A percentile compares a stretch with the other conserved stretches of the same genome.
These are phyloP conservation scores for Eubasilissa regina DNA, from an alignment of 1,140 invertebrate genomes.

Conservation along the genomic window DNA sequence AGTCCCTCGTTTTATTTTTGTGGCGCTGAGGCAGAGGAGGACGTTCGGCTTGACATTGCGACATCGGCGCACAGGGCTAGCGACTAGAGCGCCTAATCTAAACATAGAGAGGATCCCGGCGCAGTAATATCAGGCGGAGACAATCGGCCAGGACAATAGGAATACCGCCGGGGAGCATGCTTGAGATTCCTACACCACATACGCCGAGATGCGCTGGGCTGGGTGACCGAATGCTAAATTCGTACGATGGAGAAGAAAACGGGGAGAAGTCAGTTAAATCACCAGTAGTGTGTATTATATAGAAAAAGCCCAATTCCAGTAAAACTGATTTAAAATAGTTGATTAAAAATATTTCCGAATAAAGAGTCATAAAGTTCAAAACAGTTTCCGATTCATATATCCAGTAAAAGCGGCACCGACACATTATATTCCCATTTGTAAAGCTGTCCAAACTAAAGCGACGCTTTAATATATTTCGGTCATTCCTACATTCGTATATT, in stretches of 20 bases:
- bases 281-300: too few relatives aligned
- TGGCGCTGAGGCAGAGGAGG: neutral
- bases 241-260: neutral
- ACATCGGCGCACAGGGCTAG: neutral
- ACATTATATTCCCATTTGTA: too few relatives aligned
- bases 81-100: neutral
- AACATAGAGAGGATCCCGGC: neutral
- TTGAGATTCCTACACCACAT: conserved; percentile 28
- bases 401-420: too few relatives aligned
- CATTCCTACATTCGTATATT: too few relatives aligned
- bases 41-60: neutral
- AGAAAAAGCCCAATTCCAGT: too few relatives aligned
- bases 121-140: conserved; percentile 35
- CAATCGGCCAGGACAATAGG: conserved; percentile 38
- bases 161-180: conserved; percentile 15
- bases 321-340: too few relatives aligned
- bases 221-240: conserved; percentile 4
- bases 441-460: too few relatives aligned
- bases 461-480: too few relatives aligned
- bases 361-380: too few relatives aligned
- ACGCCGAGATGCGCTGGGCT: neutral
- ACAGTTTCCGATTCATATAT: too few relatives aligned
- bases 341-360: too few relatives aligned
- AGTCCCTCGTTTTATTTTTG: conserved; percentile 8
- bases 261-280: neutral